Evolutionary conservation across 2,888 invertebrate species (phyloP).

Genomic region (Drosophila greeni): DNA sequence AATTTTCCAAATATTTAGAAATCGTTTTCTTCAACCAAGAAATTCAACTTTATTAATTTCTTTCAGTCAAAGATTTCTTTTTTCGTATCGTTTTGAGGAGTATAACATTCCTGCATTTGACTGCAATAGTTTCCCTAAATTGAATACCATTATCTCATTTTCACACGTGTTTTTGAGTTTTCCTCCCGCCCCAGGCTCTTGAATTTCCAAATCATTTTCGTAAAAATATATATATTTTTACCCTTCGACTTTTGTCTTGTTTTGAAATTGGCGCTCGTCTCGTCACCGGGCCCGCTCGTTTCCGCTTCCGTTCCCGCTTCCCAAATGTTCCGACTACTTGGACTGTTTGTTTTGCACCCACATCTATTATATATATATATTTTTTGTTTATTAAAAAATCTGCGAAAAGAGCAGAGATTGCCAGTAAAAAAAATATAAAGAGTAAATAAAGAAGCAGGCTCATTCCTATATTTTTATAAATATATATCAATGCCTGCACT

Average conservation of each 20-base stretch:
- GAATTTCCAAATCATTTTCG: conserved; percentile 7
- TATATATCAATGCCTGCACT: conserved; percentile 56
- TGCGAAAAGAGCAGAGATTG: conserved; percentile 35
- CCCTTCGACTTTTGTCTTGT: conserved; percentile 11
- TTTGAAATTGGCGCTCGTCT: conserved; percentile 4
- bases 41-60: no score
- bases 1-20: no score
- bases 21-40: no score
- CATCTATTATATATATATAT: conserved; percentile 19
- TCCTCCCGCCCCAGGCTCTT: not conserved
- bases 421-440: conserved; percentile 5
- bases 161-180: not conserved
- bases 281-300: conserved; percentile 9
- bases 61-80: no score
- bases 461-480: no score
- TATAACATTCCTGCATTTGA: no score
- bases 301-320: conserved; percentile 8
- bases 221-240: conserved; percentile 1
- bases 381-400: conserved; percentile 27
- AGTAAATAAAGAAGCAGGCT: no score
- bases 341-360: conserved; percentile 24
- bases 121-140: no score
- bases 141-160: not conserved
- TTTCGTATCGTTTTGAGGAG: no score
- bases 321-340: conserved; percentile 13